Conservation (phyloP, 2,888 invertebrate genomes). For the Choreutis nemorana region DNA sequence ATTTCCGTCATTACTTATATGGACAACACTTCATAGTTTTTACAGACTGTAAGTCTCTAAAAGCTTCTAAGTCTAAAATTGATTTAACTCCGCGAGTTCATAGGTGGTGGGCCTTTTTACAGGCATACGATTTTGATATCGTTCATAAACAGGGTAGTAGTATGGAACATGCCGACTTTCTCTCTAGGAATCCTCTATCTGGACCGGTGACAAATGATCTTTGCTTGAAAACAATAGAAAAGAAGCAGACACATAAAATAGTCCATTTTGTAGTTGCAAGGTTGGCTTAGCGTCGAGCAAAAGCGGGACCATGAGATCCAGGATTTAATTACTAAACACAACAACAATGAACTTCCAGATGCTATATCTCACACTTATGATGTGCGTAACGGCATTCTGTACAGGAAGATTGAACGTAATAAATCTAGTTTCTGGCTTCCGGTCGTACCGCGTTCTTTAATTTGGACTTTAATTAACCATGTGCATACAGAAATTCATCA, state of each 20-base stretch:
- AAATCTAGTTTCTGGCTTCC: conserved; percentile 1
- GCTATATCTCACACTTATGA: no score
- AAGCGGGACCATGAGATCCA: no score
- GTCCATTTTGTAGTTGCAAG: no score
- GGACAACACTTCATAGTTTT: conserved; percentile 9
- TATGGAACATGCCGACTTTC: conserved; percentile 5
- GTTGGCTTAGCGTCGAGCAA: no score
- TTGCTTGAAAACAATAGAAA: no score
- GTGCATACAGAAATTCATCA: conserved; percentile 15
- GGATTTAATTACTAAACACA: no score
- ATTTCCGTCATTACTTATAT: conserved; percentile 3
- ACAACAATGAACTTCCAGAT: no score
- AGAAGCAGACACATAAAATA: not conserved
- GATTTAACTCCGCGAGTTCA: conserved; percentile 12
- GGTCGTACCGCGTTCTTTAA: no score
- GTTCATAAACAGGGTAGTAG: conserved; percentile 10
- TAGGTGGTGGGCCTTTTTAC: conserved; percentile 13
- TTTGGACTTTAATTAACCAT: conserved; percentile 17
- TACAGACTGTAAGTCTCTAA: conserved; percentile 12
- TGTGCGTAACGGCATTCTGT: no score
- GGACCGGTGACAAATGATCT: no score
- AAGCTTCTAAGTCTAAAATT: conserved; percentile 9
- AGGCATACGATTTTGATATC: conserved; percentile 13
- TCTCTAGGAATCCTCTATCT: not conserved
- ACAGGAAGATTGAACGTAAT: not conserved